Conservation (phyloP, 2,113 vertebrate species). For the Ciconia stormi region DNA sequence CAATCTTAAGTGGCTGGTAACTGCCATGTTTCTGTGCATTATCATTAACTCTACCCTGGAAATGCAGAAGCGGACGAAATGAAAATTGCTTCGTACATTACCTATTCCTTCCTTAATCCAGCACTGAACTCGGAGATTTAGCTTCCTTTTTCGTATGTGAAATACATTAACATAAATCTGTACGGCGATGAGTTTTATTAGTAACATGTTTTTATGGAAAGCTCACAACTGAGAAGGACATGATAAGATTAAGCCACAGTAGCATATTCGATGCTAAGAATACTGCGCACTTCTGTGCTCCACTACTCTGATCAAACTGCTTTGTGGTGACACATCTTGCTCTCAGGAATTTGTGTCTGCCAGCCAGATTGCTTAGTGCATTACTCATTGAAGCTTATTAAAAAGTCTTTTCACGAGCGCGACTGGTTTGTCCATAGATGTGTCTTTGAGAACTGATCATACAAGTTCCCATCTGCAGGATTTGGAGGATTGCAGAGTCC, state of each 20-base stretch:
- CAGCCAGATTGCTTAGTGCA: background rate
- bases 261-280: background rate
- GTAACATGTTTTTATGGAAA: background rate
- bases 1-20: background rate
- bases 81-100: background rate
- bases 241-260: background rate
- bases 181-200: background rate
- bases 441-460: background rate
- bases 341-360: conserved; percentile 36
- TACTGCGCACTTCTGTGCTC: background rate
- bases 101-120: background rate
- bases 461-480: background rate
- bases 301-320: background rate
- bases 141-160: background rate
- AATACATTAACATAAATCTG: background rate
- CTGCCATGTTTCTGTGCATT: background rate
- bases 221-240: background rate
- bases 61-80: background rate
- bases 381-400: conserved; percentile 8
- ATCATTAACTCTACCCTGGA: background rate
- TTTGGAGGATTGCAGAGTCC: background rate
- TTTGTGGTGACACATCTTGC: conserved; percentile 17
- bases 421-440: background rate
- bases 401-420: background rate
- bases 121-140: background rate